These are phyloP conservation scores for Ianthella basta DNA, from an alignment of 37 sponge, comb jelly and placozoan species.

Conservation along the genomic window DNA sequence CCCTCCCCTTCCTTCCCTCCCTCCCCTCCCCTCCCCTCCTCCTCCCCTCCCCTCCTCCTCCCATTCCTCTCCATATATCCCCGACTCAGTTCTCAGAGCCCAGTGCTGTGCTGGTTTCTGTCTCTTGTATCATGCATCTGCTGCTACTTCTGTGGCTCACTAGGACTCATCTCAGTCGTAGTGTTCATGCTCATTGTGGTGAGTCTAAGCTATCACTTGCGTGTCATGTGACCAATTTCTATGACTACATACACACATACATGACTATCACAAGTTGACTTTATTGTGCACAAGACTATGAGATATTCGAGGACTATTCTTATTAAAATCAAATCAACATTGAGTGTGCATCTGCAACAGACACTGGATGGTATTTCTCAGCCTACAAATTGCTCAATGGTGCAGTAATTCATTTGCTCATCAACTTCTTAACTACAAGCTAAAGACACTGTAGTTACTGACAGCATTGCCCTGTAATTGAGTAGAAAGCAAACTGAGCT, in stretches of 20 bases:
- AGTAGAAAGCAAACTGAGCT: no score
- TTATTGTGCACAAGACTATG: no score
- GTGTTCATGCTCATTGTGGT: no score
- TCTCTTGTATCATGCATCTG: neutral
- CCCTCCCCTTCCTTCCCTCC: neutral
- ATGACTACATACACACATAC: neutral
- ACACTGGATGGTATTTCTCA: no score
- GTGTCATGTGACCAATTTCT: neutral
- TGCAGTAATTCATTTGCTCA: no score
- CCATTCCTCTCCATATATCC: neutral
- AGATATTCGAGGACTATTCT: no score
- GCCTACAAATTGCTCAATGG: no score
- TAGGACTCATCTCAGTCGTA: neutral
- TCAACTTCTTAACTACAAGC: no score
- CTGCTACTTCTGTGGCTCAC: neutral
- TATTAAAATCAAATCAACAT: no score
- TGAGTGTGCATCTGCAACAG: no score
- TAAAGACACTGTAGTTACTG: no score
- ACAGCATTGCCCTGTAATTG: no score
- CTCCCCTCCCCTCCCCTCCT: conserved; percentile 9
- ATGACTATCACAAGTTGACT: neutral
- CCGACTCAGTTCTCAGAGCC: neutral
- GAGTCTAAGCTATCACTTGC: neutral
- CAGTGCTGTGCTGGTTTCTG: neutral
- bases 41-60: neutral